A percentile compares a stretch with the other conserved stretches of the same genome.
phyloP scores from a whole-genome alignment of 2,888 invertebrate species.

The Eupithecia exiguata region DNA sequence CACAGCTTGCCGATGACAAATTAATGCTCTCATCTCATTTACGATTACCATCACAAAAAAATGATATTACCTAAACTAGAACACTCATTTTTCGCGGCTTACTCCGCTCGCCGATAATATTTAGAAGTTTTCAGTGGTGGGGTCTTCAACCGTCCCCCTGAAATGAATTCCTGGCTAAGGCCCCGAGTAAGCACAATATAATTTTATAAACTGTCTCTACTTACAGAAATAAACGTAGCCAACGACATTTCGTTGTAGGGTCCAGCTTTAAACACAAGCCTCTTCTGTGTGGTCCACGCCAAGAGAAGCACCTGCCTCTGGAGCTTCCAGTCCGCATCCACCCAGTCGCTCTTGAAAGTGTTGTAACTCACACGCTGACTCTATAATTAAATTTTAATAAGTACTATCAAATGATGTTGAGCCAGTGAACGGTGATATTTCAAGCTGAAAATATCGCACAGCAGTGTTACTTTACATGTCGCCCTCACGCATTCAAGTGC shows the following conservation, averaged over 20 bases:
- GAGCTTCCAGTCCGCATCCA: conserved; percentile 41
- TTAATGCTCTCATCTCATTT: too few relatives aligned
- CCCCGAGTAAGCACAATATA: not conserved
- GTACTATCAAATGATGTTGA: not conserved
- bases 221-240: conserved; percentile 63
- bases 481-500: not conserved
- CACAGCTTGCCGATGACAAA: too few relatives aligned
- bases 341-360: conserved; percentile 64
- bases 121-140: too few relatives aligned
- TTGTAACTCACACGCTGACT: conserved; percentile 62
- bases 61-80: too few relatives aligned
- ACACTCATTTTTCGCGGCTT: too few relatives aligned
- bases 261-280: conserved; percentile 63
- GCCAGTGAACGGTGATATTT: not conserved
- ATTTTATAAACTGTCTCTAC: conserved; percentile 22
- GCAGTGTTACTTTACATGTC: not conserved
- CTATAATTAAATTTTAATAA: conserved; percentile 42
- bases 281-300: conserved; percentile 53
- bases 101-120: too few relatives aligned
- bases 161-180: too few relatives aligned
- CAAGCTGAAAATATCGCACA: not conserved
- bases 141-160: too few relatives aligned
- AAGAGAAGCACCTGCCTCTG: conserved; percentile 59
- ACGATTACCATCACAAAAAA: too few relatives aligned
- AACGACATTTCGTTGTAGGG: conserved; percentile 69